Conservation (phyloP, 2,888 invertebrate genomes). For the Acholoe squamosa region DNA sequence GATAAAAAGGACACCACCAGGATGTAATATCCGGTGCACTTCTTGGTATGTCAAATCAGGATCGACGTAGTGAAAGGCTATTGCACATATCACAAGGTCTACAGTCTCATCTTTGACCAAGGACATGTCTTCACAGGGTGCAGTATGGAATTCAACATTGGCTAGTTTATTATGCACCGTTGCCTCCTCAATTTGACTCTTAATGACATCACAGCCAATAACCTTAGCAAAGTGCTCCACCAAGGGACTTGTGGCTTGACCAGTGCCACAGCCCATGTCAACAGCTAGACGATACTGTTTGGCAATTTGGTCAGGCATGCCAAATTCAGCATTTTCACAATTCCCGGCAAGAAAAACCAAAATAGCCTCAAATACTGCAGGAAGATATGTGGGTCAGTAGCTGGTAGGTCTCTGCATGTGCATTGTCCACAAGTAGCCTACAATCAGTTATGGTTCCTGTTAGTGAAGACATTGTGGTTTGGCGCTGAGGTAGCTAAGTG, state of each 20-base stretch:
- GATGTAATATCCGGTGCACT: constrained; percentile 83
- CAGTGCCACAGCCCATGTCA: constrained; percentile 85
- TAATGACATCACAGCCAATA: constrained; percentile 84
- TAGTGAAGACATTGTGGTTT: background rate
- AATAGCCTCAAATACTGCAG: constrained; percentile 71
- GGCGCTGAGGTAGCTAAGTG: no score
- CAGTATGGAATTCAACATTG: constrained; percentile 70
- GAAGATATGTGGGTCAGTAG: constrained; percentile 75
- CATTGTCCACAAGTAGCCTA: constrained; percentile 70
- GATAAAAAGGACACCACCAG: constrained; percentile 82
- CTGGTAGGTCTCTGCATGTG: constrained; percentile 73
- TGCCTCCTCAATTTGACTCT: constrained; percentile 83
- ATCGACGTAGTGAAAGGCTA: constrained; percentile 71
- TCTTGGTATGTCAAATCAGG: constrained; percentile 83
- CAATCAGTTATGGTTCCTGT: background rate
- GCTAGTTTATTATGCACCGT: constrained; percentile 67
- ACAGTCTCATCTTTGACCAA: constrained; percentile 69
- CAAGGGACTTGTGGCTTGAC: constrained; percentile 84
- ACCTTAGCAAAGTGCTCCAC: constrained; percentile 83
- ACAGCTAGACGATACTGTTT: constrained; percentile 80
- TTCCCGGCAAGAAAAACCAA: constrained; percentile 67
- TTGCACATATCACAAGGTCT: constrained; percentile 76
- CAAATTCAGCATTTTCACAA: background rate
- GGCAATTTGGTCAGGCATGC: background rate
- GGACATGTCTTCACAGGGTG: background rate